phyloP scores from a whole-genome alignment of 2,113 vertebrate species.

The Zapornia atra region DNA sequence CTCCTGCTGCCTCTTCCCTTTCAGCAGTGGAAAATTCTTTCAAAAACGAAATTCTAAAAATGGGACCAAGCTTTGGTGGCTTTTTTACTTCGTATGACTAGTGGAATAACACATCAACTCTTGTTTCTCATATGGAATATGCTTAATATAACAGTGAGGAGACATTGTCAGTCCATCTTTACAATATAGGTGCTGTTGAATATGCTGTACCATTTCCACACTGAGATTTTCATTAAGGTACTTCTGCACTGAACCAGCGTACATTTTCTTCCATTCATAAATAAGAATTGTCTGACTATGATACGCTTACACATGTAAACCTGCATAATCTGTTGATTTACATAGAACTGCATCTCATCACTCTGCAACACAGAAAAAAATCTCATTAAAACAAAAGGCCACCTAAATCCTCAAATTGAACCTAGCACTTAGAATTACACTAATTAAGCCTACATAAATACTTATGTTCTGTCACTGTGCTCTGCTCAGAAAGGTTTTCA shows the following conservation, averaged over 20 bases:
- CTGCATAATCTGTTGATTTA: background rate
- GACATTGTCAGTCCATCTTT: background rate
- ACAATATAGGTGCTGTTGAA: background rate
- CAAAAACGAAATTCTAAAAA: constrained; percentile 15
- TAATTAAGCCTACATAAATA: background rate
- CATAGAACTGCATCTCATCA: background rate
- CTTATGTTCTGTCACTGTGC: background rate
- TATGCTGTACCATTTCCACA: background rate
- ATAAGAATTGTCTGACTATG: background rate
- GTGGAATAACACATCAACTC: background rate
- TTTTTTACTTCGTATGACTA: background rate
- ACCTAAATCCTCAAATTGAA: background rate
- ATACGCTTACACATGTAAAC: background rate
- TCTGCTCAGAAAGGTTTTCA: background rate
- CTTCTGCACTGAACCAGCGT: background rate
- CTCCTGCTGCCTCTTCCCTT: background rate
- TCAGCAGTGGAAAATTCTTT: constrained; percentile 16
- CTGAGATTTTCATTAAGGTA: background rate
- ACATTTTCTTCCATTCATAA: background rate
- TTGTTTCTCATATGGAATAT: background rate
- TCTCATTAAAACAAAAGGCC: background rate
- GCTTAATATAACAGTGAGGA: background rate
- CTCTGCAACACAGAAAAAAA: background rate
- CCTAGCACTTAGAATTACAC: background rate
- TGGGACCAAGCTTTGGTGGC: background rate